Conservation (phyloP, 2,888 invertebrate species). For the Koerneria pararmatus region DNA sequence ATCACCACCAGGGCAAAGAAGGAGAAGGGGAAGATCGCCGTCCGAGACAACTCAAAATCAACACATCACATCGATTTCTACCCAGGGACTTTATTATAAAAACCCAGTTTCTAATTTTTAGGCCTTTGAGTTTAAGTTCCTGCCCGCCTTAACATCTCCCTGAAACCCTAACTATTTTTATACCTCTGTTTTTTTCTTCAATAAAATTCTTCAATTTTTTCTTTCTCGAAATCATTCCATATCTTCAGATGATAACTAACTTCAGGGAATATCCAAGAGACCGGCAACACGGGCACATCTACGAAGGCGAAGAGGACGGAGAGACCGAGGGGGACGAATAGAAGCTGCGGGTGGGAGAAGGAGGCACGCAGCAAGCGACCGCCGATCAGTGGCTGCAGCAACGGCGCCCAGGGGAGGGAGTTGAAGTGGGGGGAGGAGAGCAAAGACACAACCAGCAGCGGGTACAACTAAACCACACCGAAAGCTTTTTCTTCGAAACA, state of each 20-base stretch:
- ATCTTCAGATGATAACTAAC: background rate
- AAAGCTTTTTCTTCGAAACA: background rate
- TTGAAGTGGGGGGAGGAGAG: constrained; percentile 78
- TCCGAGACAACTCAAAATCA: constrained; percentile 18
- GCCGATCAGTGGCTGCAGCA: constrained; percentile 5
- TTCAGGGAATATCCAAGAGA: background rate
- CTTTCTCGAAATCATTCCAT: no score
- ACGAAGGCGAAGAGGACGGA: constrained; percentile 74
- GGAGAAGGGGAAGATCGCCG: constrained; percentile 35
- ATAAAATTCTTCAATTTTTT: no score
- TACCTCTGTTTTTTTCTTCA: no score
- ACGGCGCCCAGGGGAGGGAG: constrained; percentile 63
- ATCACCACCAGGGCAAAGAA: constrained; percentile 79
- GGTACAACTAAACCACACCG: constrained; percentile 70
- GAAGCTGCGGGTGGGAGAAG: constrained; percentile 83
- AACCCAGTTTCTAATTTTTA: no score
- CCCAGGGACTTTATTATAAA: no score
- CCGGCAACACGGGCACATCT: constrained; percentile 28
- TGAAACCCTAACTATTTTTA: no score
- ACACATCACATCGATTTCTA: no score
- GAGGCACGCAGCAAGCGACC: constrained; percentile 70
- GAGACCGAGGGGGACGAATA: constrained; percentile 81
- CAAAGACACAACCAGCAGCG: constrained; percentile 80
- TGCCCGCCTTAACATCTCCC: no score
- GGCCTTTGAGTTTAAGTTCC: no score